Evolutionary conservation across 2,888 invertebrate genomes (phyloP).

Genomic region (Tipula confusa): DNA sequence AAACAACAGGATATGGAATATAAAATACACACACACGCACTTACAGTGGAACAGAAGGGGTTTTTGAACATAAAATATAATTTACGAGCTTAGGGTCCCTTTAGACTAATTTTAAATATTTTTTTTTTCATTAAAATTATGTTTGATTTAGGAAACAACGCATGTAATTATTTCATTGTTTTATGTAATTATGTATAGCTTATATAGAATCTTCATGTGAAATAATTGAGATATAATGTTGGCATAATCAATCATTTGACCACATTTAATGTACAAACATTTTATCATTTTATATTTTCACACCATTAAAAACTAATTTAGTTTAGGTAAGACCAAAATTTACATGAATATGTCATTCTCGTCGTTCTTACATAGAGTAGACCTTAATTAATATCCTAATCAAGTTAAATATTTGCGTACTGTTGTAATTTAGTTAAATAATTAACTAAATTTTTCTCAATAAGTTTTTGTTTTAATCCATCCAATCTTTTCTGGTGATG

Average conservation of each 20-base stretch:
- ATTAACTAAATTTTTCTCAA: too few relatives aligned
- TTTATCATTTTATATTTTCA: background rate
- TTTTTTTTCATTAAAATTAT: background rate
- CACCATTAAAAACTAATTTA: background rate
- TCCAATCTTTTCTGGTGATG: too few relatives aligned
- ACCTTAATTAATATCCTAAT: too few relatives aligned
- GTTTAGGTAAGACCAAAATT: too few relatives aligned
- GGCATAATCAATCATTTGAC: background rate
- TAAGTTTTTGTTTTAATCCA: too few relatives aligned
- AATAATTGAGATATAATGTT: background rate
- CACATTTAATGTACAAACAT: background rate
- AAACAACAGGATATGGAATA: conserved; percentile 3
- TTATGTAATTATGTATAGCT: background rate
- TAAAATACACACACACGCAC: background rate
- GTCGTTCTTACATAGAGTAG: too few relatives aligned
- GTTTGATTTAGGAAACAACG: background rate
- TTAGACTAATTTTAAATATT: background rate
- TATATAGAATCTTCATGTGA: background rate
- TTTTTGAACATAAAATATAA: background rate
- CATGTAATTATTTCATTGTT: conserved; percentile 12
- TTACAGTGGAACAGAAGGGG: background rate
- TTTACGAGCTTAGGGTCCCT: background rate
- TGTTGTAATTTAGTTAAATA: too few relatives aligned
- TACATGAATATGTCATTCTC: too few relatives aligned
- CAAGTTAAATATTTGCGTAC: too few relatives aligned